Percentiles rank a stretch among this genome's conserved stretches.
phyloP scores from a whole-genome alignment of 2,797 vertebrate species.

The Karalla daura region DNA sequence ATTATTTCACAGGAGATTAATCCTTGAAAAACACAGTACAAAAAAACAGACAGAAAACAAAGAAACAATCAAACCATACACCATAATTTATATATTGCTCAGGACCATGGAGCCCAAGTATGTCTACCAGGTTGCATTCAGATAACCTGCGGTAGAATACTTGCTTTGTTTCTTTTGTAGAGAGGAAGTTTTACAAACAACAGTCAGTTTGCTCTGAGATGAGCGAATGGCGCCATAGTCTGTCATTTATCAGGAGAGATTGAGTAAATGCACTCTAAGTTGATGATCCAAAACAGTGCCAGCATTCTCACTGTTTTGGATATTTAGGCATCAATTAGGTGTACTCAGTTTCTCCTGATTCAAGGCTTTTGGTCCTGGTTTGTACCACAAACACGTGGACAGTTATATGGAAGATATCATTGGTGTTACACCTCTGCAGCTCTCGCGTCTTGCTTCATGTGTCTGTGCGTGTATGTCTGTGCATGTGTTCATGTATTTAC shows the following conservation, averaged over 20 bases:
- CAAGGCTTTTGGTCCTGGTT: constrained; percentile 77
- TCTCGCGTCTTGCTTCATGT: constrained; percentile 33
- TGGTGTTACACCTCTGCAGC: constrained; percentile 35
- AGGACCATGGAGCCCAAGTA: constrained; percentile 76
- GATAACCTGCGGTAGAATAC: constrained; percentile 80
- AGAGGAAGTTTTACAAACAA: constrained; percentile 78
- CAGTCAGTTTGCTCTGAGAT: constrained; percentile 73
- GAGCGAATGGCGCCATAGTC: constrained; percentile 70
- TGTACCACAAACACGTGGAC: constrained; percentile 55
- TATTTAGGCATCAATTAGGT: constrained; percentile 64
- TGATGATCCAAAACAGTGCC: constrained; percentile 67
- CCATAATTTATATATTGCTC: constrained; percentile 83
- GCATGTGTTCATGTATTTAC: constrained; percentile 62
- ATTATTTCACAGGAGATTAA: constrained; percentile 52
- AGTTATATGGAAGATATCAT: constrained; percentile 60
- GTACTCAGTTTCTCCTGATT: constrained; percentile 76
- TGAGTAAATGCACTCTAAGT: constrained; percentile 69
- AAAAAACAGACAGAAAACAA: constrained; percentile 76
- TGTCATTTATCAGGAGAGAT: constrained; percentile 69
- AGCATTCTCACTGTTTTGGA: constrained; percentile 66
- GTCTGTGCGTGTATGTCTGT: constrained; percentile 34
- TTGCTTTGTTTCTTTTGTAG: constrained; percentile 71
- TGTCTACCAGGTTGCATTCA: constrained; percentile 83
- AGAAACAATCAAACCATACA: constrained; percentile 76
- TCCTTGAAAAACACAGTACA: constrained; percentile 77